A percentile compares a stretch with the other conserved stretches of the same genome.
Conservation (phyloP, 2,888 invertebrate genomes). For the Apamea crenata region DNA sequence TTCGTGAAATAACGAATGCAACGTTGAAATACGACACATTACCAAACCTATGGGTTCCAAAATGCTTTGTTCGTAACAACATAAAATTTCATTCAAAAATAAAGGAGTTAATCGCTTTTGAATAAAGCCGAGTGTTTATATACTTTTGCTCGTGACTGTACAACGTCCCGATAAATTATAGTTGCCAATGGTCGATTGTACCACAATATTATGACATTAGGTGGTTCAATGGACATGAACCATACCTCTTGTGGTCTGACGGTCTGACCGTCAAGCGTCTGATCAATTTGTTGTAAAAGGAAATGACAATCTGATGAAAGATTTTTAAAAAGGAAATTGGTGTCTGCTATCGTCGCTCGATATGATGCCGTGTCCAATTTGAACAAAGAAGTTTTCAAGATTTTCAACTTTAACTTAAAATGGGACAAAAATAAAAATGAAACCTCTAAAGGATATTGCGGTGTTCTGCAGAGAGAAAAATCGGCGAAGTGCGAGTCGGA, state of each 20-base stretch:
- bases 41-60: too few species aligned
- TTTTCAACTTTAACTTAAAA: not conserved
- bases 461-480: not conserved
- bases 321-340: slow-evolving; percentile 17
- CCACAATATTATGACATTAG: not conserved
- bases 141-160: too few species aligned
- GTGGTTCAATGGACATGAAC: not conserved
- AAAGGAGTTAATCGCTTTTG: too few species aligned
- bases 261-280: not conserved
- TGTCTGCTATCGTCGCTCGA: not conserved
- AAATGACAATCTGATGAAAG: not conserved
- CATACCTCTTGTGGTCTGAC: too few species aligned
- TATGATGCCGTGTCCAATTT: not conserved
- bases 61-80: too few species aligned
- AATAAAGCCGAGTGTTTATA: too few species aligned
- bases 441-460: not conserved
- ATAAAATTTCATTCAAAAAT: too few species aligned
- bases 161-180: not conserved
- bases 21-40: too few species aligned
- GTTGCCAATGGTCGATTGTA: not conserved
- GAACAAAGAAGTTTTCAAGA: not conserved
- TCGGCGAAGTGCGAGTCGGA: not conserved
- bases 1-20: too few species aligned
- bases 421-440: not conserved
- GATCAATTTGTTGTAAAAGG: not conserved